These are phyloP conservation scores for Ridgeia piscesae DNA, from an alignment of 1,140 invertebrate species.

Conservation along the genomic window DNA sequence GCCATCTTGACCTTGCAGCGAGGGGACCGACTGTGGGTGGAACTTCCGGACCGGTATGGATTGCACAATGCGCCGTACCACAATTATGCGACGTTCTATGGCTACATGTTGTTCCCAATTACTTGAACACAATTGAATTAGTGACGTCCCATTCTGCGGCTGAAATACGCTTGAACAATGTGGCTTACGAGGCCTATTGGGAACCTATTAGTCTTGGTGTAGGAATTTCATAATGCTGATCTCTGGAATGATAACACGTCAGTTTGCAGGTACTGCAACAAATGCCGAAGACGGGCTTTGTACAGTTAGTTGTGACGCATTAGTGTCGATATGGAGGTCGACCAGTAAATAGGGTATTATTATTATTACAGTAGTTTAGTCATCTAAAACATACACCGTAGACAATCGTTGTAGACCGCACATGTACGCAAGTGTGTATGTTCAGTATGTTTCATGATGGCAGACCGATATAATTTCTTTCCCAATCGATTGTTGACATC, in stretches of 20 bases:
- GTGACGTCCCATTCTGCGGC: not conserved
- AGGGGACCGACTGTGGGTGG: slow-evolving; percentile 31
- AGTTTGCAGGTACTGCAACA: not conserved
- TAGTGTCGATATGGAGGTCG: not conserved
- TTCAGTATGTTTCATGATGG: no score
- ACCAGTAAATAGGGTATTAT: not conserved
- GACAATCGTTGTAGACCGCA: no score
- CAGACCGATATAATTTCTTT: no score
- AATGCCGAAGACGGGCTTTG: not conserved
- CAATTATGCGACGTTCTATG: slow-evolving; percentile 31
- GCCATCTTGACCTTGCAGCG: slow-evolving; percentile 21
- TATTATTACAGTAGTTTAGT: no score
- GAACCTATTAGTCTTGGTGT: not conserved
- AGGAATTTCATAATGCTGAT: not conserved
- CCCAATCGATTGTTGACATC: no score
- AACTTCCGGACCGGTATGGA: slow-evolving; percentile 25
- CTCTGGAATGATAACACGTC: not conserved
- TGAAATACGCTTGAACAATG: not conserved
- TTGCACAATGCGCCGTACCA: slow-evolving; percentile 31
- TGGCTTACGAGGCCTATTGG: not conserved
- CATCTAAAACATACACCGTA: no score
- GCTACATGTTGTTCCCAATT: slow-evolving; percentile 22
- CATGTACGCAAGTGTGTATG: no score
- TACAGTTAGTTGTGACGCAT: not conserved
- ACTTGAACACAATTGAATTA: not conserved